Evolutionary conservation across 2,888 invertebrate species (phyloP), one percentile per base, ranked within the genome.

Genomic region (Podabrus alpinus): DNA sequence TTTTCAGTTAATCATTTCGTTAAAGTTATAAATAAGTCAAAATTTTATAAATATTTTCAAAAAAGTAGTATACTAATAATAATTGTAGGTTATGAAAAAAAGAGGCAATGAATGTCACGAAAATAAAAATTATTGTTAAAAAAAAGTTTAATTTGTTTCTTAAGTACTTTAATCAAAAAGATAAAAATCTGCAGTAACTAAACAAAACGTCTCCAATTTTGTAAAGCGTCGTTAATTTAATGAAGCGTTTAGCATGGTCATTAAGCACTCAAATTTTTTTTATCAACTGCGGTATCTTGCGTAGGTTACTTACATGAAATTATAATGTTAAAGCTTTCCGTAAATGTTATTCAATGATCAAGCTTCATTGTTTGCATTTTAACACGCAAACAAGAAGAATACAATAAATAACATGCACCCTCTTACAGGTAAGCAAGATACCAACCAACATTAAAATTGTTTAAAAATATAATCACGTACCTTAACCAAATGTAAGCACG

Each of bases 401-500:
- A 45, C 7, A n/a, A n/a, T 66, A 66, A 24, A 45, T 45, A 45
- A 45, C 45, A 45, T 45, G 45, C 68, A 70, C 67, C 69, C 24
- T 59, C 45, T 45, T 45, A n/a, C 45, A 45, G 21, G 68, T 73
- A 76, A 73, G 76, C 76, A 73, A 73, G 29, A 71, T 16, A 70
- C 66, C 68, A 75, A 70, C 68, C 71, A 70, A 73, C 70, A 73
- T 68, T 76, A 71, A 66, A 73, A 72, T 70, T 71, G 66, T 62
- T 76, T 71, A 73, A 76, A 75, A 76, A 73, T 76, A 76, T 73
- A 69, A 73, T 73, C 76, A 69, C 73, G 76, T 73, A 71, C 71
- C 73, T 72, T 59, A 45, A 70, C 69, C 69, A 73, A 68, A 71
- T 71, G 73, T 72, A 60, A 71, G 76, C 73, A 73, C 76, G 76